Evolutionary conservation across 2,888 invertebrate species (phyloP), one percentile per base, ranked within the genome.

Genomic region (Pristionchus fissidentatus): DNA sequence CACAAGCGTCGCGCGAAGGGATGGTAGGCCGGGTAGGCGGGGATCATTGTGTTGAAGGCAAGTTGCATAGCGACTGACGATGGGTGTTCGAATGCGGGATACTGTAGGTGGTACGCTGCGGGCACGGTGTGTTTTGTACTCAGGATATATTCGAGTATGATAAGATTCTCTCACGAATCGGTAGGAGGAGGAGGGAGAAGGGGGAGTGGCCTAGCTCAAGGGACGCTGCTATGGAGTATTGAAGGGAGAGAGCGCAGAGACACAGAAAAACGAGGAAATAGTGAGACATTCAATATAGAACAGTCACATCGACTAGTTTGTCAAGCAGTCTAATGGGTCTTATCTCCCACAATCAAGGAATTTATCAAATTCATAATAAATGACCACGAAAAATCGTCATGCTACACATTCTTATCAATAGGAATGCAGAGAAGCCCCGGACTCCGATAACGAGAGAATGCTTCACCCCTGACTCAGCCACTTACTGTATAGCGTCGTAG

Each of bases 401-500:
- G 2, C 13, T 29, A 32, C 32, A 15, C 60, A 32, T 10, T n/a
- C 35, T 60, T 60, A 60, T 60, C 60, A 3, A n/a, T n/a, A n/a
- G n/a, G 49, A 49, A 49, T 10, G 49, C 49, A 49, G 49, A 49
- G 49, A 15, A 49, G 49, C 13, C 13, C 49, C 13, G 19, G 49
- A 49, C n/a, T n/a, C n/a, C n/a, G n/a, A n/a, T n/a, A n/a, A n/a
- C n/a, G n/a, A n/a, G n/a, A n/a, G n/a, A n/a, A n/a, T n/a, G n/a
- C n/a, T n/a, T n/a, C n/a, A n/a, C n/a, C n/a, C n/a, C n/a, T n/a
- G n/a, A n/a, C n/a, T n/a, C n/a, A n/a, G n/a, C n/a, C n/a, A n/a
- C 75, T 75, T 46, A 75, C 75, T 46, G 75, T 46, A 75, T 75
- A 13, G 75, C 75, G 29, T 43, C 46, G 41, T 75, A 75, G 46